These are phyloP conservation scores for Cantharis rufa DNA, from an alignment of 2,888 invertebrate genomes.

Conservation along the genomic window DNA sequence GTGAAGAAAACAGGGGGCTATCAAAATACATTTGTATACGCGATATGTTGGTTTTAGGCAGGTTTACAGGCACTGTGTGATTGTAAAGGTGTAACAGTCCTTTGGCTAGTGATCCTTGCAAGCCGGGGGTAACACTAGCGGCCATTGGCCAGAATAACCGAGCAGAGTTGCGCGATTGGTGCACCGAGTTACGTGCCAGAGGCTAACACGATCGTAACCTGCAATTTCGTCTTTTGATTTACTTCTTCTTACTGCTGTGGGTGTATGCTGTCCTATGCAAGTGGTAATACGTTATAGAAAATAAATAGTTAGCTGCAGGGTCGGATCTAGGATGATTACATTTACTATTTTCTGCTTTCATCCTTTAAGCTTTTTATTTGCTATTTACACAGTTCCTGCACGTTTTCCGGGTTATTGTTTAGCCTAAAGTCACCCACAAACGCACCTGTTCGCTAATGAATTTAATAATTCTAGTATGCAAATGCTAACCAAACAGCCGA, in stretches of 20 bases:
- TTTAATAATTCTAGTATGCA: not conserved
- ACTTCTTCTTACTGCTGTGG: slow-evolving; percentile 47
- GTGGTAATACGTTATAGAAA: slow-evolving; percentile 40
- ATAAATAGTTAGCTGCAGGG: slow-evolving; percentile 42
- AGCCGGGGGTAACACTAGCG: slow-evolving; percentile 54
- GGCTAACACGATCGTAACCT: slow-evolving; percentile 52
- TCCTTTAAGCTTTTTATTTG: slow-evolving; percentile 8
- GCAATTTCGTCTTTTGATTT: slow-evolving; percentile 55
- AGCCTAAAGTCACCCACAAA: not conserved
- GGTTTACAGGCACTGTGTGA: slow-evolving; percentile 51
- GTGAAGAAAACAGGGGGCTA: slow-evolving; percentile 16
- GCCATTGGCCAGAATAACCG: slow-evolving; percentile 55
- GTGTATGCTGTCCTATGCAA: slow-evolving; percentile 40
- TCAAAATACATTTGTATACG: slow-evolving; percentile 30
- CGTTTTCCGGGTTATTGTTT: slow-evolving; percentile 25
- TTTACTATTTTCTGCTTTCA: slow-evolving; percentile 35
- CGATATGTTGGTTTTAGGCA: slow-evolving; percentile 46
- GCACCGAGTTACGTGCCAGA: slow-evolving; percentile 53
- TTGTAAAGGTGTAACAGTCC: slow-evolving; percentile 46
- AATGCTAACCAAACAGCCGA: not conserved
- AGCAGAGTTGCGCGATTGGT: slow-evolving; percentile 52
- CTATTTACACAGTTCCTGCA: slow-evolving; percentile 8
- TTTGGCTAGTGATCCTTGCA: slow-evolving; percentile 49
- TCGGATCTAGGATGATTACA: slow-evolving; percentile 40
- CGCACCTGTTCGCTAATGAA: slow-evolving; percentile 12